Base-by-base conservation (phyloP, 2,888 invertebrate genomes). In the Diarsia brunnea region DNA sequence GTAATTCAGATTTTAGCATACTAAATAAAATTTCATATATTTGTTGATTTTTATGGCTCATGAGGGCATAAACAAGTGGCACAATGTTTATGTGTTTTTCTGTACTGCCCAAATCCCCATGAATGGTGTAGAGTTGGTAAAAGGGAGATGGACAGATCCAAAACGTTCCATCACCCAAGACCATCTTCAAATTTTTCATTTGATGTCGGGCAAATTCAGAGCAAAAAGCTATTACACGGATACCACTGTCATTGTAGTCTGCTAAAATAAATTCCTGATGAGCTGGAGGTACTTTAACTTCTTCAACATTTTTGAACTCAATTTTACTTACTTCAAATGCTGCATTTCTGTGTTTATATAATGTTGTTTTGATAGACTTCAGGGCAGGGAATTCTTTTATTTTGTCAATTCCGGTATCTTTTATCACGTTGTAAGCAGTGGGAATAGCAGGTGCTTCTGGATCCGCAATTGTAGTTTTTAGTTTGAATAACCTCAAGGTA, bases 21-120 rank as follows among this genome's bases (percentile, higher is more conserved):
- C 69, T 64, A 70, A 75, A 70, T 66, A 75, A 70, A 78, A 69
- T 65, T 69, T 75, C 66, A 74, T 60, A n/a, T n/a, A 4, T 31
- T 31, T 31, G 31, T 31, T 31, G 31, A 31, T 31, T 31, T 31
- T 31, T 31, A 31, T 31, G 31, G 31, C 31, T 31, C 31, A 31
- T 81, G 45, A 82, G 82, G 61, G 77, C 76, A 67, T 79, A 82
- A 66, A 83, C 76, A 68, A 83, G 74, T 49, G 82, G 82, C 63
- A 79, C 63, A 67, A 82, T 75, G 69, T 82, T 79, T 49, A 72
- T 79, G 66, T 70, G 65, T 53, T 77, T 78, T 66, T 70, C 79
- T 77, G 77, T 80, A 73, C 78, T 78, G 31, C 83, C 83, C 58
- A 80, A 71, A 76, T 80, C 82, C 31, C 79, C 82, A 75, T 82